Percentiles rank a stretch among this genome's conserved stretches.
Evolutionary conservation across 2,113 vertebrate genomes (phyloP).

Genomic region (Todiramphus saurophagus): DNA sequence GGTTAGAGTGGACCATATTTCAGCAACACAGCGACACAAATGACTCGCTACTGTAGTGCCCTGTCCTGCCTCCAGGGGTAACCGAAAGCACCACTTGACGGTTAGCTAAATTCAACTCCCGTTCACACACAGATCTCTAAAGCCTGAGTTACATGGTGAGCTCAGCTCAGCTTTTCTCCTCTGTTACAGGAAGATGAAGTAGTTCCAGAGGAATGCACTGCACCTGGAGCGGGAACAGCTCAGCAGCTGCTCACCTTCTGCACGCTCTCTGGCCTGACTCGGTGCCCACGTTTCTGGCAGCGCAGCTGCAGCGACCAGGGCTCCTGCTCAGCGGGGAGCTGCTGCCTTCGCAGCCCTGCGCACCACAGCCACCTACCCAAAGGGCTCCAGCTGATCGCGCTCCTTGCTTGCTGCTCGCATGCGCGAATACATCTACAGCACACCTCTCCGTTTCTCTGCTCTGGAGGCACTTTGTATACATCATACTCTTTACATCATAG

Average conservation of each 20-base stretch:
- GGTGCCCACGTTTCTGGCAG: neutral
- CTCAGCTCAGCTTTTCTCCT: neutral
- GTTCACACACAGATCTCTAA: neutral
- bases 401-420: neutral
- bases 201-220: neutral
- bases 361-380: neutral
- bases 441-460: neutral
- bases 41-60: neutral
- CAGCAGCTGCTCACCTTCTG: neutral
- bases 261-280: neutral
- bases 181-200: neutral
- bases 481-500: accelerated
- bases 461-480: neutral
- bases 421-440: neutral
- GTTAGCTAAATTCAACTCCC: neutral
- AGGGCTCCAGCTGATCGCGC: too few species aligned
- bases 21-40: neutral
- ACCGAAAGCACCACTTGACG: neutral
- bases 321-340: neutral
- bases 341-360: neutral
- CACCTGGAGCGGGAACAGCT: accelerated
- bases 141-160: neutral
- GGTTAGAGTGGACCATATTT: neutral
- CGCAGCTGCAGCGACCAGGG: accelerated
- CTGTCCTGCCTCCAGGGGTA: neutral